A percentile compares a stretch with the other conserved stretches of the same genome.
Conservation (phyloP, 2,888 invertebrate genomes). For the Troides aeacus region DNA sequence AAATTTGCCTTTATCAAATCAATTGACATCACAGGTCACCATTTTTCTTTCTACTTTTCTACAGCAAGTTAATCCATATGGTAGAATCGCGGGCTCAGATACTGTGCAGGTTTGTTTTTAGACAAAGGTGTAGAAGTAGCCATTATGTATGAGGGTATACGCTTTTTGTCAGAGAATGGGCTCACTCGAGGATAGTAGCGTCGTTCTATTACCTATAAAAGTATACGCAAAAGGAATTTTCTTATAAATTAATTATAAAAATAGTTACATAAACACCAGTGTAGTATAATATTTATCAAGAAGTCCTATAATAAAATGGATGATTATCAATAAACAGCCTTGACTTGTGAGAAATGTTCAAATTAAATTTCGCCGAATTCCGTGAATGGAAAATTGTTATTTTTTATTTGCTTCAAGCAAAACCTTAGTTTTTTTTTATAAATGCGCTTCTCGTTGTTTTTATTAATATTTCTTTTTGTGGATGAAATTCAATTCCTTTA, state of each 20-base stretch:
- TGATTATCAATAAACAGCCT: too few species aligned
- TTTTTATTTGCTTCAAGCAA: too few species aligned
- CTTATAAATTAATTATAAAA: not conserved
- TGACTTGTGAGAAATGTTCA: too few species aligned
- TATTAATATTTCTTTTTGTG: too few species aligned
- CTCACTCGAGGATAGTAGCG: slow-evolving; percentile 78
- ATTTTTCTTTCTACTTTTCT: not conserved
- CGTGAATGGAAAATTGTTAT: too few species aligned
- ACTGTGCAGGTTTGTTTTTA: slow-evolving; percentile 60
- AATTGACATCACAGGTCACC: not conserved
- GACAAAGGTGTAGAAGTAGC: slow-evolving; percentile 65
- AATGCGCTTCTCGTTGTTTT: too few species aligned
- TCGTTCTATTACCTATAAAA: slow-evolving; percentile 69
- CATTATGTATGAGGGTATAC: slow-evolving; percentile 65
- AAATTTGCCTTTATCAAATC: not conserved
- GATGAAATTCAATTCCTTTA: too few species aligned
- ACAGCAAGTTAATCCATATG: slow-evolving; percentile 71
- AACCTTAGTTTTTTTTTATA: too few species aligned
- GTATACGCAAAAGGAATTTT: not conserved
- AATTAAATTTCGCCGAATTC: too few species aligned
- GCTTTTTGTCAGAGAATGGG: slow-evolving; percentile 75
- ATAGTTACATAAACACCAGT: not conserved
- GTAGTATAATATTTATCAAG: too few species aligned
- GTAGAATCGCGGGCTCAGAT: slow-evolving; percentile 79
- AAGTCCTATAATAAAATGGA: too few species aligned